phyloP scores from a whole-genome alignment of 1,140 invertebrate species.

The Brachionus angularis region DNA sequence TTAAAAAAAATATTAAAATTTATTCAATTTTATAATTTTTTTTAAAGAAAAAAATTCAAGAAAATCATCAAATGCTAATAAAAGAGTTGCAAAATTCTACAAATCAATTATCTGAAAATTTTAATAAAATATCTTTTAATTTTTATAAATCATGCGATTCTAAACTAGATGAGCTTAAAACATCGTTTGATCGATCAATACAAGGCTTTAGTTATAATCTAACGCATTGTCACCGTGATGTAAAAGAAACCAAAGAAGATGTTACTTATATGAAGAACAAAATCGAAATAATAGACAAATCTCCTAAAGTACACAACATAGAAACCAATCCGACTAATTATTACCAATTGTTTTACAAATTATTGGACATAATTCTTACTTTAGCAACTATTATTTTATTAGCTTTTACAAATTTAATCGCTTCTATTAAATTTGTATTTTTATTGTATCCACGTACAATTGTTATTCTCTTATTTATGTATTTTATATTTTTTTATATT shows the following conservation, averaged over 20 bases:
- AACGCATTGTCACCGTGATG: slow-evolving; percentile 12
- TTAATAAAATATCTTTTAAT: not conserved
- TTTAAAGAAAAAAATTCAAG: slow-evolving; percentile 29
- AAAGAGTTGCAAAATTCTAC: slow-evolving; percentile 23
- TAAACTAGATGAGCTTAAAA: slow-evolving; percentile 18
- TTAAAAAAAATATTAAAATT: too few species aligned
- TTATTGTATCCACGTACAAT: slow-evolving; percentile 38
- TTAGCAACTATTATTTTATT: slow-evolving; percentile 10
- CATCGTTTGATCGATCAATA: slow-evolving; percentile 18
- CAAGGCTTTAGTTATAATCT: slow-evolving; percentile 12
- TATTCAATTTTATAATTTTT: not conserved
- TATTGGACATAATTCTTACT: slow-evolving; percentile 27
- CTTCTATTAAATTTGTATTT: slow-evolving; percentile 40
- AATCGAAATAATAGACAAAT: slow-evolving; percentile 36
- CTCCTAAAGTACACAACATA: slow-evolving; percentile 20
- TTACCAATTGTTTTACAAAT: slow-evolving; percentile 32
- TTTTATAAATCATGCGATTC: slow-evolving; percentile 14
- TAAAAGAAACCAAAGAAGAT: slow-evolving; percentile 38
- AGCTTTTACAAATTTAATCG: slow-evolving; percentile 6
- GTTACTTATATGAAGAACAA: slow-evolving; percentile 35
- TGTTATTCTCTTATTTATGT: slow-evolving; percentile 11
- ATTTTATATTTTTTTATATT: slow-evolving; percentile 23
- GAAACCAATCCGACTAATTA: slow-evolving; percentile 8
- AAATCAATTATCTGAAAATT: not conserved
- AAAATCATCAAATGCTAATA: slow-evolving; percentile 17